Evolutionary conservation across 1,140 invertebrate species (phyloP), one percentile per base, ranked within the genome.

Genomic region (Aethina tumida): DNA sequence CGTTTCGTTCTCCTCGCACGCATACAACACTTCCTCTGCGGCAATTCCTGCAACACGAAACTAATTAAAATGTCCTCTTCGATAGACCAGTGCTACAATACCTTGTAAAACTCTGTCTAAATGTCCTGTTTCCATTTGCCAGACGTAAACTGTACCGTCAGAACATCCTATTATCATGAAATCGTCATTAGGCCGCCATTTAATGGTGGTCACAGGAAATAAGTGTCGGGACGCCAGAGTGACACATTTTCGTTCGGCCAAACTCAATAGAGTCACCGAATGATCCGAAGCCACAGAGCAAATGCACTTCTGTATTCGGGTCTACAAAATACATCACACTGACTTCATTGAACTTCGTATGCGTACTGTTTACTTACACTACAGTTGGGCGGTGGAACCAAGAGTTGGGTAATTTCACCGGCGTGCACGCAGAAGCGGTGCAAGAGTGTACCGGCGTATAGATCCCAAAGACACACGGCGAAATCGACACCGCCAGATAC

Each of bases 111-210:
- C 93, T 30, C 95, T 73, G 66, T 99, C 96, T 39, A 99, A 62
- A 61, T 97, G 94, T 2, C 92, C 94, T 27, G 95, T 99, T 68
- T 99, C 96, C 93, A 99, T 98, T 72, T 99, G 94, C 96, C 96
- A 99, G 1, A 98, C 91, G 62, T 97, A 97, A 6, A 97, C 92
- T 4, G 91, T 92, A 9, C 94, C 93, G 69, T 99, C 95, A 7
- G 89, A 85, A 60, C 93, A 97, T n/a, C 89, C 89, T 10, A 98
- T 88, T 45, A 99, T 84, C 74, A 99, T 89, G 58, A 97, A 99
- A 60, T 99, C 96, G 63, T 99, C 95, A 2, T 94, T 70, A 0
- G 95, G 94, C 16, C 95, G 71, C 93, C 94, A 99, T 63, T 97
- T 96, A 35, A 99, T 95, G 16, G 81, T 84, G 4, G 88, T 81